Conservation (phyloP, 1,140 invertebrate genomes). For the Drosophila ohnishii region DNA sequence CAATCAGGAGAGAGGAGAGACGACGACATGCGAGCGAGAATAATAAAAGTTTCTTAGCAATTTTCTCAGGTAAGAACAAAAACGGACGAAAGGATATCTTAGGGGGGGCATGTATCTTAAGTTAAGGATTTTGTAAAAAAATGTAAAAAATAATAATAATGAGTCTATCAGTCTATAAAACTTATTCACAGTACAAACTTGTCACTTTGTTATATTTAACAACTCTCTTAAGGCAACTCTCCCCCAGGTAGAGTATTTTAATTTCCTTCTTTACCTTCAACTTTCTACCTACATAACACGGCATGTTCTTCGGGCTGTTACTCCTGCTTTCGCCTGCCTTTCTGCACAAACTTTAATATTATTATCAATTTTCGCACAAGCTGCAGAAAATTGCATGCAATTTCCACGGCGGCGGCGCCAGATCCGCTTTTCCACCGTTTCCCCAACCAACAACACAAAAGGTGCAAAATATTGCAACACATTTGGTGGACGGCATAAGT, state of each 20-base stretch:
- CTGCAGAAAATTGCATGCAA: slow-evolving; percentile 61
- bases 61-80: slow-evolving; percentile 54
- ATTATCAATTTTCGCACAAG: slow-evolving; percentile 62
- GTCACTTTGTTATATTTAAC: background rate
- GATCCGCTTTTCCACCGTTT: slow-evolving; percentile 10
- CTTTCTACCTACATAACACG: slow-evolving; percentile 5
- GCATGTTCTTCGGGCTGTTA: slow-evolving; percentile 43
- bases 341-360: slow-evolving; percentile 55
- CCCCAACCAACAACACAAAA: slow-evolving; percentile 16
- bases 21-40: slow-evolving; percentile 60
- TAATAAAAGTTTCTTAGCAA: slow-evolving; percentile 66
- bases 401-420: slow-evolving; percentile 21
- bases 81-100: slow-evolving; percentile 10
- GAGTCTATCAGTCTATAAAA: too few relatives aligned
- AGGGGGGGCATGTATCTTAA: slow-evolving; percentile 7
- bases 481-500: slow-evolving; percentile 63
- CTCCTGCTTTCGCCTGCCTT: slow-evolving; percentile 28
- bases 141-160: too few relatives aligned
- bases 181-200: too few relatives aligned
- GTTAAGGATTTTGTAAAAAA: slow-evolving; percentile 15
- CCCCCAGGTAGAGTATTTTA: slow-evolving; percentile 13
- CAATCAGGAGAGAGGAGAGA: slow-evolving; percentile 43
- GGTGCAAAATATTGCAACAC: slow-evolving; percentile 55
- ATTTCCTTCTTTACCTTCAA: background rate
- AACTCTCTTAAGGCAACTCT: background rate